Base-by-base conservation (phyloP, 2,113 vertebrate genomes). In the Acanthisitta chloris region DNA sequence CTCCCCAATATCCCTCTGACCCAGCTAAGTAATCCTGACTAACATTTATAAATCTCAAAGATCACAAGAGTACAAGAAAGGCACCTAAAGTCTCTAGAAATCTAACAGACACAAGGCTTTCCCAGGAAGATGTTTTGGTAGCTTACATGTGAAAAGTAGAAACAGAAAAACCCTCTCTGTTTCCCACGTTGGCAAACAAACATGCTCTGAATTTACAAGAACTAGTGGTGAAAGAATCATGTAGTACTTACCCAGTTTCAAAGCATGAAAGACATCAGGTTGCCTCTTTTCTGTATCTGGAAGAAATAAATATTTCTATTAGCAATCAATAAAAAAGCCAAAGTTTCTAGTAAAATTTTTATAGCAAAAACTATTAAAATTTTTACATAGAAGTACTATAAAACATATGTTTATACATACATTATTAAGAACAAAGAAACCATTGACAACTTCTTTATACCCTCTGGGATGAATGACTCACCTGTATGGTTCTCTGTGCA, bases 231-330 rank as follows among this genome's bases (percentile, higher is more conserved):
- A 29, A 70, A 88, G 31, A 65, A 36, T 18, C 13, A 6, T 54
- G 45, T 36, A 85, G 25, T 4, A 78, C 98, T 98, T 94, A 99
- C 99, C 99, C 94, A 99, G 84, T 97, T 99, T 99, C 94, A 99
- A 97, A 57, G 99, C 99, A 72, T 98, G 98, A 97, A 99, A 99
- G 88, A 99, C 97, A 95, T 99, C 99, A 67, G 99, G 99, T 51
- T 99, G 98, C 67, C 97, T 98, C 94, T 99, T 99, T 94, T 99
- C 99, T 70, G 99, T 98, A 96, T 99, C 99, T 99, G 96, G 49
- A 90, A 95, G 31, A 97, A 93, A 98, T 28, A 96, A 91, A 87
- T 87, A 96, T 72, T 81, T 49, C 12, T 38, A 70, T 76, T 51
- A 91, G 10, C 28, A 82, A 62, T 40, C 21, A 25, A 7, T 33